Evolutionary conservation across 1,140 invertebrate species (phyloP), one percentile per base, ranked within the genome.

Genomic region (Drosophila miranda): DNA sequence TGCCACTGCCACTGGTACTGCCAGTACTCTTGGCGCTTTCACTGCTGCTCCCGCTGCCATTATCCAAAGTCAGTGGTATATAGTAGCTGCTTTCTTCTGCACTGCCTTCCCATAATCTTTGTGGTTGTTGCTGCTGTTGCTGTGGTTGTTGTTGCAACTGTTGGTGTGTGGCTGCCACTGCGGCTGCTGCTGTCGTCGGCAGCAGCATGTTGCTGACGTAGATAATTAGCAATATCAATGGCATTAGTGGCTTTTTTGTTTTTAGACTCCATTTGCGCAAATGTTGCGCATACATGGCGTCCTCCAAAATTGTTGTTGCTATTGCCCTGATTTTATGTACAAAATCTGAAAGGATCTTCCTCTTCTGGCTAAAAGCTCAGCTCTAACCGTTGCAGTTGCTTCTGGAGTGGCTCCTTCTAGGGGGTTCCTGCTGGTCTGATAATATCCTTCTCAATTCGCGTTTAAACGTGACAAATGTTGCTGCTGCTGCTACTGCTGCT

Each of bases 191-290:
- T 76, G 81, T 79, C 70, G 77, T 75, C 77, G 86, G 57, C 75
- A 90, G 84, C 80, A 89, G 78, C 77, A 91, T 89, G 81, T 75
- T 75, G 82, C 82, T 86, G 82, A 78, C 60, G 77, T 63, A 81
- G 57, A 80, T 88, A 75, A 76, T 79, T 73, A 80, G 82, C 87
- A 71, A 82, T 84, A 89, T 78, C 75, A 84, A 90, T 86, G 74
- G 89, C 89, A 91, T 91, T 87, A 84, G 89, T 81, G 90, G 89
- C 81, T 78, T 86, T 80, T 89, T 90, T 83, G 89, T 89, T 80
- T 87, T 88, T 84, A 90, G 80, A 91, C 89, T 91, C 90, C 90
- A 91, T 91, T 91, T 91, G 90, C 90, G 90, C 90, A 91, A 89
- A 90, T 89, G 78, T 86, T 89, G 90, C 90, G 90, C 90, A 91